phyloP scores from a whole-genome alignment of 2,113 vertebrate genomes.

The Seriola dumerili region DNA sequence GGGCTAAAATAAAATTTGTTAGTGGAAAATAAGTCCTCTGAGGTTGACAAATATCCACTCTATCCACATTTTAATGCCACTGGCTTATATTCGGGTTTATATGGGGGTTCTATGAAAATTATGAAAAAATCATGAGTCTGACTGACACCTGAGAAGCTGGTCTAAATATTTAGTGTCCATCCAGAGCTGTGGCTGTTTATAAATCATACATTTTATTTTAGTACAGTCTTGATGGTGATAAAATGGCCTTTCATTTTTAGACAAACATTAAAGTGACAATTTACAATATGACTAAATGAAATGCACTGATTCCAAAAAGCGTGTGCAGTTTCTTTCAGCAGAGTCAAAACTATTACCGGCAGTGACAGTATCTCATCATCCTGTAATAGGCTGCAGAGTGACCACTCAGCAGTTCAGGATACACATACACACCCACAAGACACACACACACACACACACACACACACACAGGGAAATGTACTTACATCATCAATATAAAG shows the following conservation, averaged over 20 bases:
- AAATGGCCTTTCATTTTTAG: neutral
- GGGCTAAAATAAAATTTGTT: too few species aligned
- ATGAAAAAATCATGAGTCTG: neutral
- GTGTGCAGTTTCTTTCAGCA: slow-evolving; percentile 28
- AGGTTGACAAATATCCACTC: neutral
- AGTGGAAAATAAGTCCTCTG: too few species aligned
- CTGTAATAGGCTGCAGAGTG: slow-evolving; percentile 53
- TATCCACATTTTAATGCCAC: too few species aligned
- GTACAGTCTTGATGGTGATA: neutral
- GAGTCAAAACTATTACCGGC: slow-evolving; percentile 44
- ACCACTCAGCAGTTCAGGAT: slow-evolving; percentile 61
- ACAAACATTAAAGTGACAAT: neutral
- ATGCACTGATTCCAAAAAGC: slow-evolving; percentile 24
- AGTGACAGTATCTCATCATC: slow-evolving; percentile 46
- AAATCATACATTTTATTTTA: neutral
- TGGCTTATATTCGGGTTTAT: too few species aligned
- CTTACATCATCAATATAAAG: slow-evolving; percentile 38
- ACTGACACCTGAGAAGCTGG: neutral
- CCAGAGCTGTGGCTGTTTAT: neutral
- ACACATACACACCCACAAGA: slow-evolving; percentile 12
- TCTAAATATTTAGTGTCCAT: neutral
- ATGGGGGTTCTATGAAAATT: too few species aligned
- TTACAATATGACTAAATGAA: slow-evolving; percentile 26
- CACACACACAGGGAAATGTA: slow-evolving; percentile 33
- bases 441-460: slow-evolving; percentile 40